phyloP scores from a whole-genome alignment of 35 echinoderm and acorn worm species.

The Hemicentrotus pulcherrimus region DNA sequence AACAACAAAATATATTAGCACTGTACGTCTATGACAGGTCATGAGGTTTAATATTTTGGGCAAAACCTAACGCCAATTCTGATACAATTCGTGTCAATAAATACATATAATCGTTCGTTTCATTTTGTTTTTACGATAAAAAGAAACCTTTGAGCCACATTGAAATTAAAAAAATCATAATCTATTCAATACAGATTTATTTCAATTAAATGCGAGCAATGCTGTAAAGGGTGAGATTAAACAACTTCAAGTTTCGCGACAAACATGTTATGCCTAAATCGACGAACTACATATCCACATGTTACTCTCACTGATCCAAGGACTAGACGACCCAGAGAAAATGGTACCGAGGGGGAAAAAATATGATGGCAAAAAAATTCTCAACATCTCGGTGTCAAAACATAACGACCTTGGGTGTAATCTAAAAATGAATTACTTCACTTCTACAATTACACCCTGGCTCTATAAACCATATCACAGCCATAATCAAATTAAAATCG shows the following conservation, averaged over 20 bases:
- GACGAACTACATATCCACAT: not conserved
- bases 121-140: too few relatives aligned
- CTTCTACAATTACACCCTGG: slow-evolving; percentile 9
- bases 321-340: not conserved
- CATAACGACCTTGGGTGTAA: slow-evolving; percentile 47
- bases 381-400: slow-evolving; percentile 37
- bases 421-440: slow-evolving; percentile 49
- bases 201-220: not conserved
- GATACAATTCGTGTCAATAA: too few relatives aligned
- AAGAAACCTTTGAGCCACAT: too few relatives aligned
- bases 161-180: too few relatives aligned
- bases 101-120: too few relatives aligned
- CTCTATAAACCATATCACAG: slow-evolving; percentile 27
- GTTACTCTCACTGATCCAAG: not conserved
- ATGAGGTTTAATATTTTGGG: too few relatives aligned
- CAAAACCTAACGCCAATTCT: too few relatives aligned
- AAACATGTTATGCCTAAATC: not conserved
- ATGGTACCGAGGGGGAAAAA: not conserved
- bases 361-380: not conserved
- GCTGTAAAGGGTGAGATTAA: not conserved
- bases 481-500: slow-evolving; percentile 57
- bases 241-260: not conserved
- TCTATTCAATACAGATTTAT: too few relatives aligned
- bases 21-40: too few relatives aligned
- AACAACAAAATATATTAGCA: too few relatives aligned